Percentiles rank a stretch among this genome's conserved stretches.
Evolutionary conservation across 1,140 invertebrate species (phyloP).

Genomic region (Formica selysi): DNA sequence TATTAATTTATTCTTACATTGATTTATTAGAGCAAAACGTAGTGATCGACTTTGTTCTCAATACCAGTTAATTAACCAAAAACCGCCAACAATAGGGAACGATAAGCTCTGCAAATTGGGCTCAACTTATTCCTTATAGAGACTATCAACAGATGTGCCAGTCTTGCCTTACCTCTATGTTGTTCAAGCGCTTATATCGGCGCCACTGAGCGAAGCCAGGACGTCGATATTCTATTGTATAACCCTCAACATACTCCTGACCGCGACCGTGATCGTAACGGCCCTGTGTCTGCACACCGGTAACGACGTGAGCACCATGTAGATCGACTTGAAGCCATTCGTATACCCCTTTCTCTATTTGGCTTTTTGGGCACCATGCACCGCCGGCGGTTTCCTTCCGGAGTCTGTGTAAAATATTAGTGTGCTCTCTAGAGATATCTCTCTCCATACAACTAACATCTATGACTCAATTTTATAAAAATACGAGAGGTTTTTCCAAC

Average conservation of each 20-base stretch:
- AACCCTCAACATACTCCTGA: conserved; percentile 92
- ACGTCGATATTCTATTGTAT: conserved; percentile 92
- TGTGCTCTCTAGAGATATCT: neutral
- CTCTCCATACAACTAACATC: neutral
- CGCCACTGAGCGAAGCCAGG: conserved; percentile 89
- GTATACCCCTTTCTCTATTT: conserved; percentile 89
- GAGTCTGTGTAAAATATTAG: conserved; percentile 87
- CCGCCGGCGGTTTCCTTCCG: conserved; percentile 92
- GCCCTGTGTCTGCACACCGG: conserved; percentile 92
- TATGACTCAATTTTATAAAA: neutral
- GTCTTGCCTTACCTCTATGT: conserved; percentile 88
- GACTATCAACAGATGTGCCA: conserved; percentile 3
- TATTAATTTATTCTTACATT: neutral
- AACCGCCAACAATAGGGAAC: neutral
- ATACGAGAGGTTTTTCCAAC: neutral
- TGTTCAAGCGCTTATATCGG: conserved; percentile 89
- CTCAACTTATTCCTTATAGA: neutral
- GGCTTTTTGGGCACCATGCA: conserved; percentile 93
- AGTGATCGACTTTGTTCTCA: neutral
- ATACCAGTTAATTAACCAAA: neutral
- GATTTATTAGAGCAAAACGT: neutral
- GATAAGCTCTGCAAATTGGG: conserved; percentile 8
- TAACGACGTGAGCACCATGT: conserved; percentile 89
- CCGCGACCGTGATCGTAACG: conserved; percentile 93
- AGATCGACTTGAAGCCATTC: conserved; percentile 94